A percentile compares a stretch with the other conserved stretches of the same genome.
Evolutionary conservation across 2,797 vertebrate genomes (phyloP).

Genomic region (Danionella dracula): DNA sequence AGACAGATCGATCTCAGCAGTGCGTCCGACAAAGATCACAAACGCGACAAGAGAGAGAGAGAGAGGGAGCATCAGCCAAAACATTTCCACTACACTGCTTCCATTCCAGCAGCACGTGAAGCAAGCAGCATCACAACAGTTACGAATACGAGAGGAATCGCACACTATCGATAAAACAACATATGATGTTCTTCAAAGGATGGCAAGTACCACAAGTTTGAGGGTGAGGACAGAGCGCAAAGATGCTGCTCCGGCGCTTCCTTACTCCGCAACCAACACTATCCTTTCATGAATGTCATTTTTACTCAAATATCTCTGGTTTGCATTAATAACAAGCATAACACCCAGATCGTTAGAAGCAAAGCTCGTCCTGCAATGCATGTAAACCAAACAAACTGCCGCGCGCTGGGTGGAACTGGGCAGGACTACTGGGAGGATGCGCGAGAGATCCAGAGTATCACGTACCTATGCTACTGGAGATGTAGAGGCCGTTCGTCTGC

Average conservation of each 20-base stretch:
- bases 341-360: too few species aligned
- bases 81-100: background rate
- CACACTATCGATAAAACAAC: background rate
- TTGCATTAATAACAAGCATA: too few species aligned
- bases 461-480: conserved; percentile 80
- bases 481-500: conserved; percentile 77
- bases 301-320: too few species aligned
- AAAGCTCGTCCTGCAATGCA: too few species aligned
- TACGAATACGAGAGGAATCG: conserved; percentile 15
- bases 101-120: conserved; percentile 52
- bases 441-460: conserved; percentile 51
- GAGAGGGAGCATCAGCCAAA: background rate
- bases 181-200: conserved; percentile 26
- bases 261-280: too few species aligned
- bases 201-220: conserved; percentile 29
- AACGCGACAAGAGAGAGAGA: background rate
- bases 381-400: too few species aligned
- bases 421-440: conserved; percentile 42
- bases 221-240: conserved; percentile 14
- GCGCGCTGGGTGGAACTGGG: conserved; percentile 18
- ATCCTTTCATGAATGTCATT: too few species aligned
- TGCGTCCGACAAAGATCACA: conserved; percentile 53
- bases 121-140: conserved; percentile 39
- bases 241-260: background rate
- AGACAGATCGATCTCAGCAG: conserved; percentile 66